Percentiles rank a stretch among this genome's conserved stretches.
Conservation (phyloP, 1,140 invertebrate genomes). For the Limonius californicus region DNA sequence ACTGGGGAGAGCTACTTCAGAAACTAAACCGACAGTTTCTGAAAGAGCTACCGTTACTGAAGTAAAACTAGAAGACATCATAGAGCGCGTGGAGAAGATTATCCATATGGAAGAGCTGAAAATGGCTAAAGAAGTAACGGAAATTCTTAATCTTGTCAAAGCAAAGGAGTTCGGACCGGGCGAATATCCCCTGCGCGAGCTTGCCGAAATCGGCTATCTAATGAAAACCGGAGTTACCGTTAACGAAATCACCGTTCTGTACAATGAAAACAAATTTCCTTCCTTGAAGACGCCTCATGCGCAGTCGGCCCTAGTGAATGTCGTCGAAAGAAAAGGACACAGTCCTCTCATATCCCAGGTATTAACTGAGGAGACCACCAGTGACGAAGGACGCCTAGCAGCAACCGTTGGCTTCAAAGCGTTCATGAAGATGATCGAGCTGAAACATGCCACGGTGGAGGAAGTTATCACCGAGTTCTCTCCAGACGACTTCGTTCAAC, state of each 20-base stretch:
- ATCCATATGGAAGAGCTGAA: slow-evolving; percentile 57
- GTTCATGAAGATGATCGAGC: slow-evolving; percentile 78
- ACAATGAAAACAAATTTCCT: slow-evolving; percentile 74
- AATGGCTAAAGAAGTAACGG: slow-evolving; percentile 67
- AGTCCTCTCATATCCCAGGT: slow-evolving; percentile 75
- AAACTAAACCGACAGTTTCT: slow-evolving; percentile 44
- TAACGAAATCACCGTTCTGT: slow-evolving; percentile 72
- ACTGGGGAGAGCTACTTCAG: slow-evolving; percentile 40
- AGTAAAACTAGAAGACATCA: slow-evolving; percentile 51
- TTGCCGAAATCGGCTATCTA: slow-evolving; percentile 76
- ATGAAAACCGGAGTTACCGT: slow-evolving; percentile 69
- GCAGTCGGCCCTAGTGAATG: slow-evolving; percentile 74
- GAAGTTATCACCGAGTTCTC: slow-evolving; percentile 76
- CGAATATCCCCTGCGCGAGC: slow-evolving; percentile 70
- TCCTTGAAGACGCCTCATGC: slow-evolving; percentile 70
- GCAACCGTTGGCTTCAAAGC: slow-evolving; percentile 76
- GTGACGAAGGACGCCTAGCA: slow-evolving; percentile 69
- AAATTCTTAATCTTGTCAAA: slow-evolving; percentile 67
- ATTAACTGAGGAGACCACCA: slow-evolving; percentile 69
- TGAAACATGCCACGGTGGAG: slow-evolving; percentile 73
- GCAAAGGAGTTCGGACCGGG: slow-evolving; percentile 75
- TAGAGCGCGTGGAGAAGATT: slow-evolving; percentile 55
- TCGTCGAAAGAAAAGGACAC: slow-evolving; percentile 76
- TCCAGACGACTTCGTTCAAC: slow-evolving; percentile 75
- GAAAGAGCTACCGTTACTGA: slow-evolving; percentile 49